Conservation (phyloP, 1,140 invertebrate genomes). For the Ruditapes philippinarum region DNA sequence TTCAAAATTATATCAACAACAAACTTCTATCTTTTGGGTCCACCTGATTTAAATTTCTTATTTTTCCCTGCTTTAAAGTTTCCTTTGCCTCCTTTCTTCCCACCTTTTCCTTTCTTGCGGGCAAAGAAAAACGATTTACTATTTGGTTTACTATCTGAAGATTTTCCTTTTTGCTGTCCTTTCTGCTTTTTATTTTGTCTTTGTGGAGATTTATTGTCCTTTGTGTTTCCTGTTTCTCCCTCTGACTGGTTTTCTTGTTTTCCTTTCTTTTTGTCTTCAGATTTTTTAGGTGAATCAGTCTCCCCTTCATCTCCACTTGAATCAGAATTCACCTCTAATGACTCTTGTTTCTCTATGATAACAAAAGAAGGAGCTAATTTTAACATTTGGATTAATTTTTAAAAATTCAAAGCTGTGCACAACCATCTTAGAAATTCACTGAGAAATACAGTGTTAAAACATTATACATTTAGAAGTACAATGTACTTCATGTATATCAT, state of each 20-base stretch:
- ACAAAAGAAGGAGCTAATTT: too few relatives aligned
- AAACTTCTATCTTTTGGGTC: background rate
- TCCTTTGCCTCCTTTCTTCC: conserved; percentile 51
- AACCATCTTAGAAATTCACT: too few relatives aligned
- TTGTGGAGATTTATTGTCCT: background rate
- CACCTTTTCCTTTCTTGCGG: conserved; percentile 60
- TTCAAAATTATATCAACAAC: background rate
- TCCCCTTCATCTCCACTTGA: background rate
- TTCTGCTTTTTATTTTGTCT: conserved; percentile 1
- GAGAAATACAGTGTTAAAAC: too few relatives aligned
- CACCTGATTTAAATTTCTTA: conserved; percentile 69
- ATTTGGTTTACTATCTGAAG: background rate
- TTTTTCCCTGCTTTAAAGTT: conserved; percentile 71
- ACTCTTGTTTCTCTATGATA: background rate
- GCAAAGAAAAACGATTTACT: conserved; percentile 11
- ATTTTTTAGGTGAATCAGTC: background rate
- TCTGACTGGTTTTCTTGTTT: background rate
- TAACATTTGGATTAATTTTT: background rate
- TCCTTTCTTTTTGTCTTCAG: conserved; percentile 1
- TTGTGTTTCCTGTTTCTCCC: background rate
- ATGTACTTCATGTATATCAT: too few relatives aligned
- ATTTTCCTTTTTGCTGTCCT: background rate
- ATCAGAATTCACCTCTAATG: background rate
- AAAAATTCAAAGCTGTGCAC: too few relatives aligned
- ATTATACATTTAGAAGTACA: too few relatives aligned